Conservation (phyloP, 2,797 vertebrate genomes). For the Poeciliopsis gracilis region DNA sequence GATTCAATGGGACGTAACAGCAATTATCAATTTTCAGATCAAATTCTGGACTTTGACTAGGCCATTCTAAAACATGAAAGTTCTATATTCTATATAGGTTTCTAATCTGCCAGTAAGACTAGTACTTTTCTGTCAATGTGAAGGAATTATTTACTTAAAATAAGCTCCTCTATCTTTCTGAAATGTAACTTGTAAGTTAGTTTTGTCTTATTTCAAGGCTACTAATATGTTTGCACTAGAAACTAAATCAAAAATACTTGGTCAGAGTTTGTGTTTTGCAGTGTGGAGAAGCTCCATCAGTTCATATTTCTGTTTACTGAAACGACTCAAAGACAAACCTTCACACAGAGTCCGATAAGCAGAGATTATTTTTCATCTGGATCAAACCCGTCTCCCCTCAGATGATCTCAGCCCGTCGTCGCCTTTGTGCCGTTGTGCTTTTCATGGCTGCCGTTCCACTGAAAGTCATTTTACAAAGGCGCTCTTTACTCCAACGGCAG, state of each 20-base stretch:
- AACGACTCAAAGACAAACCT: constrained; percentile 10
- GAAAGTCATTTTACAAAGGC: constrained; percentile 40
- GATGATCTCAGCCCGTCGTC: neutral
- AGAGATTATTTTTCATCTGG: constrained; percentile 16
- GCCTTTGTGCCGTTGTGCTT: constrained; percentile 2
- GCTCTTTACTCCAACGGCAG: constrained; percentile 28
- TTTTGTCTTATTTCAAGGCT: no score
- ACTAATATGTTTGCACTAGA: no score
- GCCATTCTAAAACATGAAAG: neutral
- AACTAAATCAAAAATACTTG: no score
- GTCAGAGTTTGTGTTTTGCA: no score
- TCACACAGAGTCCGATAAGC: constrained; percentile 9
- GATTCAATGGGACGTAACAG: neutral
- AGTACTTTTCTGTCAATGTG: no score
- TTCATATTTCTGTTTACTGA: constrained; percentile 15
- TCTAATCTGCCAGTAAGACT: no score
- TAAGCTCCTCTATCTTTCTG: no score
- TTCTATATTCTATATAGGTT: neutral
- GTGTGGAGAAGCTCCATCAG: neutral
- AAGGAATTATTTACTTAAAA: no score
- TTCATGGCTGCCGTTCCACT: constrained; percentile 31
- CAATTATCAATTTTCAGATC: neutral
- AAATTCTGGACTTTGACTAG: neutral
- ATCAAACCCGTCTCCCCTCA: constrained; percentile 15
- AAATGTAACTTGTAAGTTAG: no score